Conservation (phyloP, 2,797 vertebrate species). For the Chromobotia macracanthus region DNA sequence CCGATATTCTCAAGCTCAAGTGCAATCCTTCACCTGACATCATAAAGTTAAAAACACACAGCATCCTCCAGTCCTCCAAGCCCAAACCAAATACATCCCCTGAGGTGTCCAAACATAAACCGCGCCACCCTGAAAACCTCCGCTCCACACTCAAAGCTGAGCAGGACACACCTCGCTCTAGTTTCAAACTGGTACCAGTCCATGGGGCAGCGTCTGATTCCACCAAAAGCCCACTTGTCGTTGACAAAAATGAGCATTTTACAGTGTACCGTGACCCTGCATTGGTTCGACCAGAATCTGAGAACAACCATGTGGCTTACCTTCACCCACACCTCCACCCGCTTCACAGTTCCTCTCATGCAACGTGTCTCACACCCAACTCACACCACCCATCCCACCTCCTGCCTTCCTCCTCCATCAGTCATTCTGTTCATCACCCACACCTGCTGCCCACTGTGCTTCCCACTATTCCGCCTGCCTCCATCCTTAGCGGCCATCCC, state of each 20-base stretch:
- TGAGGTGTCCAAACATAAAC: slow-evolving; percentile 89
- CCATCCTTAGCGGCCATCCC: slow-evolving; percentile 88
- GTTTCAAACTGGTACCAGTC: slow-evolving; percentile 87
- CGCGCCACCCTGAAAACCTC: slow-evolving; percentile 78
- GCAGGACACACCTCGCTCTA: slow-evolving; percentile 82
- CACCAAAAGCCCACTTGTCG: slow-evolving; percentile 93
- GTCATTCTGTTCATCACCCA: slow-evolving; percentile 86
- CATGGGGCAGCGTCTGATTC: slow-evolving; percentile 74
- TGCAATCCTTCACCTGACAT: slow-evolving; percentile 77
- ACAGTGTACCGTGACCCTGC: slow-evolving; percentile 96
- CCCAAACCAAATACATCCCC: slow-evolving; percentile 88
- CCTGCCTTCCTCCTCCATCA: slow-evolving; percentile 84
- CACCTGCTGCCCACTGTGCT: slow-evolving; percentile 89
- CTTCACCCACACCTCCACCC: slow-evolving; percentile 92
- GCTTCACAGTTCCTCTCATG: slow-evolving; percentile 89
- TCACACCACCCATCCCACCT: slow-evolving; percentile 87
- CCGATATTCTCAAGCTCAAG: slow-evolving; percentile 82
- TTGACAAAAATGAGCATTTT: slow-evolving; percentile 98
- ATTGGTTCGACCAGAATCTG: slow-evolving; percentile 87
- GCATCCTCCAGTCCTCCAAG: slow-evolving; percentile 72
- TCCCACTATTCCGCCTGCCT: slow-evolving; percentile 85
- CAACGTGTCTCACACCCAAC: slow-evolving; percentile 87
- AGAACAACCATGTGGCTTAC: slow-evolving; percentile 90
- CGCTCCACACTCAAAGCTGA: slow-evolving; percentile 82
- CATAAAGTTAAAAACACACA: slow-evolving; percentile 75